Evolutionary conservation across 1,140 invertebrate genomes (phyloP), one percentile per base, ranked within the genome.

Genomic region (Onthophagus taurus): DNA sequence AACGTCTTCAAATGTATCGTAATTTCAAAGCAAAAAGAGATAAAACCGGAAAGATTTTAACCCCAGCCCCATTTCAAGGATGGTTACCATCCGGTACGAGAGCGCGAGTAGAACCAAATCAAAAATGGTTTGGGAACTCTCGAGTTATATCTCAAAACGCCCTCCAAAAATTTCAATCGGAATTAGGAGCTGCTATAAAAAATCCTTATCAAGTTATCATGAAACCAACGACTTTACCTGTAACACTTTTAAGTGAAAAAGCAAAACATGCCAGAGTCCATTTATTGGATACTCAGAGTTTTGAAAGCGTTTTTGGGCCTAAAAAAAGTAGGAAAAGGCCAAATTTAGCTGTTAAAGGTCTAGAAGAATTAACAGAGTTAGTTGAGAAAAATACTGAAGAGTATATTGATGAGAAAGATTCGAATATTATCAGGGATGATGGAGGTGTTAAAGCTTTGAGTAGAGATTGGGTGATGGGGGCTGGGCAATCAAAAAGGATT

Each of bases 181-280:
- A 97, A 68, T 77, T 99, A 57, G 90, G 89, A 21, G 88, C 89
- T 56, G 94, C 85, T 18, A 75, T 94, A 31, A 91, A 85, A 58
- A 92, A 99, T 71, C 95, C 96, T 0, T 99, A 97, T 64, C 88
- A 97, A 67, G 85, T 99, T 17, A 80, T 99, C 4, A 94, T 99
- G 89, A 91, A 86, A 64, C 89, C 92, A 9, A 94, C 95, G 1
- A 87, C 87, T 54, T 71, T 99, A 21, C 97, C 97, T 1, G 82
- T 98, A 13, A 92, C 92, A 1, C 70, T 99, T 19, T 71, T 99
- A 0, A 92, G 97, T 68, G 93, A 98, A 68, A 88, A 83, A 57
- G 81, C 87, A 1, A 95, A 93, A 64, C 77, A 92, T 67, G 74
- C 85, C 17, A 74, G 91, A 46, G 89, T 95, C 2, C 96, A 99